phyloP scores from a whole-genome alignment of 2,888 invertebrate genomes.

The Octodonta nipae region DNA sequence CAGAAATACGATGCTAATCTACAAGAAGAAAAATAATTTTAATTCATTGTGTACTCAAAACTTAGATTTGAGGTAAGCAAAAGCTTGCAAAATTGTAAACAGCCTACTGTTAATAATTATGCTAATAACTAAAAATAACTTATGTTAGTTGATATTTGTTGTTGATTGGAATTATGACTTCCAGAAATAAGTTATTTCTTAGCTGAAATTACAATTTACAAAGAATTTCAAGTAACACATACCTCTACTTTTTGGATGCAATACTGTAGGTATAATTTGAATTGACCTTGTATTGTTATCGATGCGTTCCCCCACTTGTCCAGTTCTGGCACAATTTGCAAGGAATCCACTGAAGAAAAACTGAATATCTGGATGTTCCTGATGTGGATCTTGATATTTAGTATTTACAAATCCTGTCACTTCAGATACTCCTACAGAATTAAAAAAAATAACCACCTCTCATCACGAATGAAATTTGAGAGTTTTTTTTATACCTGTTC shows the following conservation, averaged over 20 bases:
- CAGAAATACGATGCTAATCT: too few relatives aligned
- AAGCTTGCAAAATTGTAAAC: too few relatives aligned
- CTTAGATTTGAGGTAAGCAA: too few relatives aligned
- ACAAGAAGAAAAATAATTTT: too few relatives aligned
- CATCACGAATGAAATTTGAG: background rate
- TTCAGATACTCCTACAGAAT: conserved; percentile 54
- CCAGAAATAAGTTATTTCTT: too few relatives aligned
- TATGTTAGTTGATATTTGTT: too few relatives aligned
- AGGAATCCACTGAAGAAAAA: conserved; percentile 77
- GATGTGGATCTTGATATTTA: conserved; percentile 58
- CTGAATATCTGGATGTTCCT: conserved; percentile 74
- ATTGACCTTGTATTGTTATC: conserved; percentile 57
- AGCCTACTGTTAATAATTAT: too few relatives aligned
- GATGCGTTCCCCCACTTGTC: conserved; percentile 67
- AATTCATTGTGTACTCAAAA: too few relatives aligned
- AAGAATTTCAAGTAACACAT: background rate
- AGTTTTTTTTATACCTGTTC: conserved; percentile 49
- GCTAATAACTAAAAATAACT: too few relatives aligned
- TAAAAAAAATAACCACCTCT: conserved; percentile 4
- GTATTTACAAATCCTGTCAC: conserved; percentile 74
- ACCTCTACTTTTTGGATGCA: conserved; percentile 84
- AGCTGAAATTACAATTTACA: conserved; percentile 18
- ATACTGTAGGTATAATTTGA: conserved; percentile 63
- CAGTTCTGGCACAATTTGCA: conserved; percentile 73
- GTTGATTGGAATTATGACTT: too few relatives aligned